Percentiles rank a stretch among this genome's conserved stretches.
These are phyloP conservation scores for Diprion similis DNA, from an alignment of 1,140 invertebrate genomes.

Conservation along the genomic window DNA sequence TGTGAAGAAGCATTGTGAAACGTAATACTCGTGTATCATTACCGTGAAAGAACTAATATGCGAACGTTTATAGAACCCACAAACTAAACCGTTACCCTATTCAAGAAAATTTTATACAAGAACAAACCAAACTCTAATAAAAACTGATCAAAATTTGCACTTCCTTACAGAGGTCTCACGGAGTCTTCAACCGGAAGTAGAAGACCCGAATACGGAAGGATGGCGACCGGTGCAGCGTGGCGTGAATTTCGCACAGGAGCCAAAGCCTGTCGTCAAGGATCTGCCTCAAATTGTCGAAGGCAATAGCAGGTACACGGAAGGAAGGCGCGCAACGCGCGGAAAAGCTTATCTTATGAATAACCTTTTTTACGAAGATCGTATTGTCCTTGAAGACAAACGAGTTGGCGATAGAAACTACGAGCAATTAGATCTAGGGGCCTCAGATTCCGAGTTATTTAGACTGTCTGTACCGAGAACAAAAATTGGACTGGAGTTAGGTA, in stretches of 20 bases:
- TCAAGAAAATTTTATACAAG: neutral
- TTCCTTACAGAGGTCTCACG: neutral
- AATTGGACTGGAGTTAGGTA: too few species aligned
- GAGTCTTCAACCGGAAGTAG: neutral
- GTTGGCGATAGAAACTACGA: neutral
- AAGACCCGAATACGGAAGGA: neutral
- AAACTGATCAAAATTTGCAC: too few species aligned
- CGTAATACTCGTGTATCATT: neutral
- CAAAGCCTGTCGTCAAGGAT: neutral
- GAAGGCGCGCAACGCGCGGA: neutral
- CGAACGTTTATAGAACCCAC: neutral
- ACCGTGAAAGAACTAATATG: too few species aligned
- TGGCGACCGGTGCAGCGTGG: neutral
- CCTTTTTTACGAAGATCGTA: slow-evolving; percentile 4
- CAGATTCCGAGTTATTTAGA: neutral
- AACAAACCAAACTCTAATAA: neutral
- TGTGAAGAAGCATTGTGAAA: neutral
- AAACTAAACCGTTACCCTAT: neutral
- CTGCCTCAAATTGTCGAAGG: slow-evolving; percentile 2
- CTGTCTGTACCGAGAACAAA: too few species aligned
- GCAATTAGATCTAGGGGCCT: neutral
- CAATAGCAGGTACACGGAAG: slow-evolving; percentile 1
- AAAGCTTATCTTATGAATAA: neutral
- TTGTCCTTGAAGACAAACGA: neutral
- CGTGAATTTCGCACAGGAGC: neutral